phyloP scores from a whole-genome alignment of 2,113 vertebrate species.

The Ailuropoda melanoleuca region DNA sequence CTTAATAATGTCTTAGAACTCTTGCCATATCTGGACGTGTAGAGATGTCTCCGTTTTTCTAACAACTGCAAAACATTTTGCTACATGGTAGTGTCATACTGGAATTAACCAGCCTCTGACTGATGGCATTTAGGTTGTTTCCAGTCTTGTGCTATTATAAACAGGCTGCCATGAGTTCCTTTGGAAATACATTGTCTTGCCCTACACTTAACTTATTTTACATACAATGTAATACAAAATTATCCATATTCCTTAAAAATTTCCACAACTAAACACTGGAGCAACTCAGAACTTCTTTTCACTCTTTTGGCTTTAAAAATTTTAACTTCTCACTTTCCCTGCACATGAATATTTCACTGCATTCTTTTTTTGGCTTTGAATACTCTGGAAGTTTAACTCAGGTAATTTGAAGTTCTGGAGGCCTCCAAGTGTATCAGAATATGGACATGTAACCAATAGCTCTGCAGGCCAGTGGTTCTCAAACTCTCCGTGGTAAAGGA shows the following conservation, averaged over 20 bases:
- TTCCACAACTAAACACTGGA: not conserved
- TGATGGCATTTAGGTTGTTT: not conserved
- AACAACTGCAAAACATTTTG: not conserved
- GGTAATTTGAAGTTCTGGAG: conserved; percentile 4
- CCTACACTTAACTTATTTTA: not conserved
- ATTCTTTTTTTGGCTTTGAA: conserved; percentile 16
- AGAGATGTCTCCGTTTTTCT: not conserved
- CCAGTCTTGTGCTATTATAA: not conserved
- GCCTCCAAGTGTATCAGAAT: not conserved
- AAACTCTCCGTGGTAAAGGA: not conserved
- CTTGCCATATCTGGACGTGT: not conserved
- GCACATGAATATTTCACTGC: not conserved
- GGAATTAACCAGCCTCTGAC: not conserved
- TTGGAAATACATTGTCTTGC: not conserved
- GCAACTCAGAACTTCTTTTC: not conserved
- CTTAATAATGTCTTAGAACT: not conserved
- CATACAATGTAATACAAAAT: not conserved
- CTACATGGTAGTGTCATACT: not conserved
- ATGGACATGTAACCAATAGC: not conserved
- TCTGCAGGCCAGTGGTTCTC: not conserved
- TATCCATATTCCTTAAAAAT: not conserved
- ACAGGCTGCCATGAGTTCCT: not conserved
- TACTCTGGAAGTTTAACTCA: not conserved
- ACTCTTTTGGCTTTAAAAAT: not conserved
- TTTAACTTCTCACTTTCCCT: not conserved